Base-by-base conservation (phyloP, 1,140 invertebrate genomes). In the Drosophila trapezifrons region DNA sequence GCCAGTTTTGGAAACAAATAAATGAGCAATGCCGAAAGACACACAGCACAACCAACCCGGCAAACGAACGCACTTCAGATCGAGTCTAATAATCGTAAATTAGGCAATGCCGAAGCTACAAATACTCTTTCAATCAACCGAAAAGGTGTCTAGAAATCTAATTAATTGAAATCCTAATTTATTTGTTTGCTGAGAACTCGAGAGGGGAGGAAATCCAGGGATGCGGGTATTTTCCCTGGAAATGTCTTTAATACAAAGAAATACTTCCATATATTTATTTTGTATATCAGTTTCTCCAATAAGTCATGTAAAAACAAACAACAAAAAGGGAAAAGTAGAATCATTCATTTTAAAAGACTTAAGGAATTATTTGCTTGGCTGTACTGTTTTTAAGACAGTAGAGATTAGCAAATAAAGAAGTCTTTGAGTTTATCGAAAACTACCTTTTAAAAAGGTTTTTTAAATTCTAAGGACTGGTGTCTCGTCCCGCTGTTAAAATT, bases 21-120 rank as follows among this genome's bases (percentile, higher is more conserved):
- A 77, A 46, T 78, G 51, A 75, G 49, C 70, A 66, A 54, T 54
- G 51, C 32, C 51, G 18, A 54, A 20, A 52, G 51, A 37, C 29
- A 20, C 32, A 52, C 49, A 10, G 7, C 29, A 51, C 49, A 22
- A 5, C 29, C 27, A 54, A 52, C 27, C n/a, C 25, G 12, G n/a
- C 17, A 52, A 63, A 47, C 64, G 35, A 27, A 67, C 60, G 22
- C 59, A 65, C 43, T 64, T 64, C 25, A 66, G 18, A 32, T 18
- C 29, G 15, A 43, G 18, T 29, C 3, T 10, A 15, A 18, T 15
- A 47, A 17, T 59, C 27, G 15, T 60, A 42, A 22, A 20, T 54
- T 18, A 54, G 29, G 29, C 4, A 12, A 20, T 13, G 35, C 8
- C 25, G 17, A 59, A 18, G 15, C 3, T 1, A n/a, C 9, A 13